Evolutionary conservation across 2,888 invertebrate species (phyloP), one percentile per base, ranked within the genome.

Genomic region (Auanema freiburgensis): DNA sequence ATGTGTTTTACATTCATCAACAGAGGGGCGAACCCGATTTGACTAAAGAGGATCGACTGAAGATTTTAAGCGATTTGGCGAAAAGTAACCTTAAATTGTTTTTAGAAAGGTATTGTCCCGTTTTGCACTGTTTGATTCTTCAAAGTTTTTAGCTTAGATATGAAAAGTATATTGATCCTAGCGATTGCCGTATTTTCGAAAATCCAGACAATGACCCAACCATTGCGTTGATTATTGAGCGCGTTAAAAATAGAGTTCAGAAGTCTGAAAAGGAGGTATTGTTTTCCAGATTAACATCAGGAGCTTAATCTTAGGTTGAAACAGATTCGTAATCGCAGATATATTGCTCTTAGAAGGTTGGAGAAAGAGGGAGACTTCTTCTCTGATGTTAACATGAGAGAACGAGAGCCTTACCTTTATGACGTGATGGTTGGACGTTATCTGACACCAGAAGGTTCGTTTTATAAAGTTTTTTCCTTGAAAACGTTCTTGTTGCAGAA

Each of bases 301-400:
- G n/a, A 43, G 43, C 43, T 11, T 43, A 43, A n/a, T 43, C 43
- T 43, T 46, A 33, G 23, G 24, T 24, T 51, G 51, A 58, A 25
- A 11, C 52, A 72, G 69, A 63, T 60, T 14, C 59, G 69, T 33
- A 80, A 80, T 59, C 63, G 69, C 6, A 69, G 80, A n/a, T 80
- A 63, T 55, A 56, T 61, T n/a, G 74, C 70, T n/a, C 65, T 80
- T 69, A 65, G 69, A 43, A 55, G 60, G 23, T 67, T 80, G 40
- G 57, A 72, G 46, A 63, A 69, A 44, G 69, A 74, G 18, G 79
- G 78, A 8, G 63, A 58, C 1, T 95, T 94, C 85, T 96, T 96
- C 81, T 90, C 90, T 83, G 93, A 95, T 84, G 89, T 89, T 66
- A 91, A 92, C 87, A 96, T 96, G 95, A 92, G 92, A 89, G 90